Percentiles rank a stretch among this genome's conserved stretches.
Evolutionary conservation across 2,113 vertebrate species (phyloP).

Genomic region (Pygoscelis antarcticus): DNA sequence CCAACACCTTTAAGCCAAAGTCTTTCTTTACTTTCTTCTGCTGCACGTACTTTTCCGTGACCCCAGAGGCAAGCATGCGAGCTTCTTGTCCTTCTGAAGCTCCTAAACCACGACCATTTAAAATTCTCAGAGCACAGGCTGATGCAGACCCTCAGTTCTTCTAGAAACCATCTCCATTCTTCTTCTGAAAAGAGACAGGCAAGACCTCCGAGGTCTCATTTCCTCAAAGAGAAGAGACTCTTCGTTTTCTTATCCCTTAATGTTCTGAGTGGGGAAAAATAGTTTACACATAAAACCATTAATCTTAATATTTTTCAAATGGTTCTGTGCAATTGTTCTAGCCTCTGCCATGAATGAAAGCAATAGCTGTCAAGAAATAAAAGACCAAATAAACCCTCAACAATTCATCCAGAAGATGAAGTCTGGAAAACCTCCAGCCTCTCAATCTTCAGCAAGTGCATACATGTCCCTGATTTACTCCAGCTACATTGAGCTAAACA

Average conservation of each 20-base stretch:
- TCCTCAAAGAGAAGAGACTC: neutral
- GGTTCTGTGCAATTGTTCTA: neutral
- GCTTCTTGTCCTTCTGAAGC: neutral
- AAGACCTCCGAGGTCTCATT: neutral
- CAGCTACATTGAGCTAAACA: neutral
- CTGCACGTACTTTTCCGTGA: neutral
- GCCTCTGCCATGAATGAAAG: neutral
- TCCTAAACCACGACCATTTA: neutral
- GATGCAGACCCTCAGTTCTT: neutral
- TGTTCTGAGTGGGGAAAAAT: neutral
- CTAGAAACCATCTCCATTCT: neutral
- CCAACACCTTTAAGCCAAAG: neutral
- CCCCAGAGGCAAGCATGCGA: rapidly evolving
- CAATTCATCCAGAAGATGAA: neutral
- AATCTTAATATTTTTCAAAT: constrained; percentile 17
- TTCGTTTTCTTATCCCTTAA: neutral
- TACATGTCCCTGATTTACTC: neutral
- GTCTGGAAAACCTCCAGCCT: neutral
- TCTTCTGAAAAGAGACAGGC: neutral
- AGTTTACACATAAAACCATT: constrained; percentile 6
- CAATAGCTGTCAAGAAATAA: neutral
- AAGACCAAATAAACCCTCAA: constrained; percentile 2
- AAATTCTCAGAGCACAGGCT: neutral
- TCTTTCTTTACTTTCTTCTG: neutral
- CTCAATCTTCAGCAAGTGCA: neutral